Evolutionary conservation across 1,140 invertebrate species (phyloP), one percentile per base, ranked within the genome.

Genomic region (Chelonus insularis): DNA sequence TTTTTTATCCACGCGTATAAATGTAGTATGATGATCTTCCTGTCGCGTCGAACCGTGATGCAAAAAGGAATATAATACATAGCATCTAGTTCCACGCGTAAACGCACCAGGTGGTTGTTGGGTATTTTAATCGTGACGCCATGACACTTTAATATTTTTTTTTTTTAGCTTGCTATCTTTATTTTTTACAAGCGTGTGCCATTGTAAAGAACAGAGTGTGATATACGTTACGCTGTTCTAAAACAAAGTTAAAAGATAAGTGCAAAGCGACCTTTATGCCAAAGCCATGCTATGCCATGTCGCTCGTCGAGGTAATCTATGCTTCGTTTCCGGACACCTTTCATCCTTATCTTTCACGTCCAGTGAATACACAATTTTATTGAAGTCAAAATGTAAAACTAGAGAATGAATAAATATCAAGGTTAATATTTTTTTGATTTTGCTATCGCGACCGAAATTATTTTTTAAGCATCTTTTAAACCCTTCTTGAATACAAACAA

Each of bases 291-390:
- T 48, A 0, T 23, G 23, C 9, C 8, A 7, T 23, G 45, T 48
- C 45, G 11, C 34, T 39, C 34, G 52, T 52, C 29, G 6, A 45
- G 5, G 37, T 63, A 63, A 63, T 63, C 62, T 59, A 63, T 47
- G 56, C 25, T 54, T 63, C 61, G 32, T 57, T 63, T 63, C 62
- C 62, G 62, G 62, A 63, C 62, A 63, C 62, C 57, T 63, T 63
- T 63, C 55, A 54, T 63, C 62, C 57, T 63, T 63, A 63, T 63
- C 62, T 59, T 59, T 59, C 37, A 63, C 62, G 62, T 63, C 45
- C 47, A 55, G 57, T 63, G 57, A 63, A 63, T 59, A 58, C 51
- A 63, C 50, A 63, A 63, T 59, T 60, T 60, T 63, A 63, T 47
- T 63, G 58, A 59, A 63, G 23, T 63, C 54, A 6, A 59, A 52